Base-by-base conservation (phyloP, 2,888 invertebrate genomes). In the Andricus curvator region DNA sequence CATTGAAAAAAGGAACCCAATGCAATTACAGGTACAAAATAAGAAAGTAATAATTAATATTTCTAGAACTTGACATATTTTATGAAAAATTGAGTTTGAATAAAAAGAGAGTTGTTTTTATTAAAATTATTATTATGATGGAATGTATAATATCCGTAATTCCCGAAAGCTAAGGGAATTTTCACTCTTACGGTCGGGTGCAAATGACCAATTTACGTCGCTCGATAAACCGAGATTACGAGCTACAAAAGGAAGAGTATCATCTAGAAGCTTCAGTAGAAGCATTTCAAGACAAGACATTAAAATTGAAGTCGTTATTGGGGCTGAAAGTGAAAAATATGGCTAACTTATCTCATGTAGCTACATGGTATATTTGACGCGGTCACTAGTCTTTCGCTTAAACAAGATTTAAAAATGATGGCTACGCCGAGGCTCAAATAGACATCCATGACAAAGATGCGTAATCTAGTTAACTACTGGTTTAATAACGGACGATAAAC, bases 401-500 rank as follows among this genome's bases (percentile, higher is more conserved):
- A 29, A 56, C 11, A 70, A 51, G 48, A 70, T 51, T 70, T 74
- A 74, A 56, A 74, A 74, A 74, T 74, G 20, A 56, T 15, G n/a
- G 56, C 20, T 48, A 68, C 6, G 51, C 37, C 33, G 56, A 33
- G 74, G 20, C 20, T 56, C 33, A 74, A 74, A 74, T 74, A 51
- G 56, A 74, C 56, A 74, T 29, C 29, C 33, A 51, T 56, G 56
- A 74, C 56, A 74, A 74, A 74, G 74, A 56, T 74, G 56, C n/a
- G 51, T 74, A 74, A 74, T 74, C 33, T n/a, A 74, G 74, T 74
- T 74, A 74, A 74, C 74, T 56, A 51, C 56, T 56, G 33, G 48
- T 33, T 74, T 74, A 56, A 56, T 74, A 74, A 74, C 56, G 33
- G 33, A 51, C 51, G 74, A 56, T 74, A 74, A 74, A 74, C 20